phyloP scores from a whole-genome alignment of 2,113 vertebrate species.

The Aphelocoma coerulescens region DNA sequence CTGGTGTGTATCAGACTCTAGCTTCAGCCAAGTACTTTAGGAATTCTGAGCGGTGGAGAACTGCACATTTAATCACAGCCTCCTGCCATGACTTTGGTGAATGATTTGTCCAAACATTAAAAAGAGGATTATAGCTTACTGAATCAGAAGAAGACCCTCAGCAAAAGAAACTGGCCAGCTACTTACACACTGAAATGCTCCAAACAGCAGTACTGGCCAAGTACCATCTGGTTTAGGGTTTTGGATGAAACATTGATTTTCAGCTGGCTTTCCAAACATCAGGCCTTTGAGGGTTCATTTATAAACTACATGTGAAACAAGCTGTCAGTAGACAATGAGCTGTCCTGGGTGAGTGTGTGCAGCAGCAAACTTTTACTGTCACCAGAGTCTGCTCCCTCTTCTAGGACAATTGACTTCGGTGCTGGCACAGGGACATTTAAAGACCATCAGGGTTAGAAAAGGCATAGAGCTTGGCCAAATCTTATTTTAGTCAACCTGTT shows the following conservation, averaged over 20 bases:
- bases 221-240: constrained; percentile 20
- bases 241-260: constrained; percentile 1
- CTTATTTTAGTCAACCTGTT: background rate
- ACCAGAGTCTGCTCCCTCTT: background rate
- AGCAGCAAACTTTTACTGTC: background rate
- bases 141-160: background rate
- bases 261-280: background rate
- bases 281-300: background rate
- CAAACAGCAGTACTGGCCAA: background rate
- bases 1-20: background rate
- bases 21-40: background rate
- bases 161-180: background rate
- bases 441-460: background rate
- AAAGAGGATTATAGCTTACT: background rate
- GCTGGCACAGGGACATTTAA: background rate
- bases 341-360: background rate
- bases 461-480: background rate
- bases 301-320: background rate
- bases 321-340: background rate
- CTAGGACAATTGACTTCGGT: background rate
- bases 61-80: background rate
- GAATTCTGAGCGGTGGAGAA: background rate
- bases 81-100: background rate
- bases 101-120: background rate
- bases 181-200: background rate